Evolutionary conservation across 2,888 invertebrate genomes (phyloP).

Genomic region (Xanthia togata): DNA sequence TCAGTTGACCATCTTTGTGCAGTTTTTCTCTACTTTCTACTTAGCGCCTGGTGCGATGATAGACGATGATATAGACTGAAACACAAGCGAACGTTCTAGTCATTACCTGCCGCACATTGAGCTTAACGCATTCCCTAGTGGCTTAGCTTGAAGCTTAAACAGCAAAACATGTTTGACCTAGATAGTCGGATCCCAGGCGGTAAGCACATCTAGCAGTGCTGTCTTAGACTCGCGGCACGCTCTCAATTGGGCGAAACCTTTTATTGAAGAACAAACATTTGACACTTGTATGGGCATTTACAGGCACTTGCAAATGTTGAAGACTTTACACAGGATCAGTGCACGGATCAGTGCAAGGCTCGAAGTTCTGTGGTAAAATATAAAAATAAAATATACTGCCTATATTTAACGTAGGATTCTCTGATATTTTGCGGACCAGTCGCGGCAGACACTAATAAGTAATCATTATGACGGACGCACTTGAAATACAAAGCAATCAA

Average conservation of each 20-base stretch:
- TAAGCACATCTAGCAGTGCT: constrained; percentile 31
- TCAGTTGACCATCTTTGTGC: background rate
- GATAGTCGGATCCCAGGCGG: constrained; percentile 27
- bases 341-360: background rate
- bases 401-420: constrained; percentile 6
- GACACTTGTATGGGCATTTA: constrained; percentile 27
- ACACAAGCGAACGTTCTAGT: background rate
- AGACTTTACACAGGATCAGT: background rate
- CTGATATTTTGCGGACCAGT: background rate
- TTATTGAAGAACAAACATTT: constrained; percentile 2
- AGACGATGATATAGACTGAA: background rate
- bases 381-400: background rate
- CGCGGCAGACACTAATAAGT: background rate
- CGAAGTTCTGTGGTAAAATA: constrained; percentile 7
- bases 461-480: constrained; percentile 12
- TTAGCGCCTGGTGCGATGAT: constrained; percentile 27
- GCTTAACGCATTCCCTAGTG: constrained; percentile 17
- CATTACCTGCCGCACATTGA: background rate
- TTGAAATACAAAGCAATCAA: background rate
- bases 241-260: background rate
- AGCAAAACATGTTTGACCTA: background rate
- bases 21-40: constrained; percentile 29
- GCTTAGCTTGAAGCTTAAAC: constrained; percentile 29
- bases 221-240: constrained; percentile 10
- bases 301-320: constrained; percentile 17